These are phyloP conservation scores for Mesoclemmys tuberculata DNA, from an alignment of 2,113 vertebrate species.

Conservation along the genomic window DNA sequence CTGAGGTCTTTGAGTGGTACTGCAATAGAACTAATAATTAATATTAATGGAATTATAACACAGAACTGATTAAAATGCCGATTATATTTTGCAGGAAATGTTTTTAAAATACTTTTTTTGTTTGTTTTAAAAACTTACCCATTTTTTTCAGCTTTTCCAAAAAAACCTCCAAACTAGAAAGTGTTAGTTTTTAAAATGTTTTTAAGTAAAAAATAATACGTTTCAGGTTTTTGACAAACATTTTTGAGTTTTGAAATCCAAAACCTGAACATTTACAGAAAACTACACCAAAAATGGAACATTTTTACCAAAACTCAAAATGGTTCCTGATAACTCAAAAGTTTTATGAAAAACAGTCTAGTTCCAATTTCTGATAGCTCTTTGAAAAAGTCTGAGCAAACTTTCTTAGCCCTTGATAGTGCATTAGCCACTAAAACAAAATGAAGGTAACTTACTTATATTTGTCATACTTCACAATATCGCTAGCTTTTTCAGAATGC, in stretches of 20 bases:
- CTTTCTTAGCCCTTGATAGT: not conserved
- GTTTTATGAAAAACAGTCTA: not conserved
- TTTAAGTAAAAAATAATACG: not conserved
- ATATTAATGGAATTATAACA: not conserved
- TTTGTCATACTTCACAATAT: not conserved
- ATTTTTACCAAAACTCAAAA: not conserved
- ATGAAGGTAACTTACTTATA: not conserved
- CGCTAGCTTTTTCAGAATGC: not conserved
- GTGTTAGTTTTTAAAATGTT: not conserved
- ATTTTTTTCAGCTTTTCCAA: not conserved
- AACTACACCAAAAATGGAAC: not conserved
- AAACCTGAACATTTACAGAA: not conserved
- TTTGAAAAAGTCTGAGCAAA: not conserved
- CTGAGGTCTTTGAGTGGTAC: not conserved
- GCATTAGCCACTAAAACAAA: not conserved
- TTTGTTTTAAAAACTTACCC: too few relatives aligned
- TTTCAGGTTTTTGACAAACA: not conserved
- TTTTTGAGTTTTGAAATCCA: not conserved
- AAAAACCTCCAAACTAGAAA: not conserved
- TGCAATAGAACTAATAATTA: not conserved
- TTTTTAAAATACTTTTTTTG: too few relatives aligned
- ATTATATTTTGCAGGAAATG: not conserved
- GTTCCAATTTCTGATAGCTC: not conserved
- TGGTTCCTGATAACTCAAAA: not conserved
- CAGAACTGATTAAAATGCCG: not conserved